Conservation (phyloP, 2,888 invertebrate species). For the Oxystoma pomonae region DNA sequence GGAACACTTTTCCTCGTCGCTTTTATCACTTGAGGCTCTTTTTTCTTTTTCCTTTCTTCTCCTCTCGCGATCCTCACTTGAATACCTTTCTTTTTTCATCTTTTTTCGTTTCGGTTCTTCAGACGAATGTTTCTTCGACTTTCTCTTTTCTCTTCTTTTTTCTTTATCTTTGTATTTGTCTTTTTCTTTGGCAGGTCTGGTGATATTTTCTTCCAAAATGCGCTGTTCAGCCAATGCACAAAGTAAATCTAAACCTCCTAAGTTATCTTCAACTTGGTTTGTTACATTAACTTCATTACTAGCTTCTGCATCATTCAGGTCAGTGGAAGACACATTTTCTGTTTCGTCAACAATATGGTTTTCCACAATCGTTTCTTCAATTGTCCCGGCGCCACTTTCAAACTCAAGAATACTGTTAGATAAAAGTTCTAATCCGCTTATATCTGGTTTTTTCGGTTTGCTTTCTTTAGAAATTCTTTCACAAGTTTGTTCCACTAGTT, state of each 20-base stretch:
- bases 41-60: constrained; percentile 32
- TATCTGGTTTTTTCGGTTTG: constrained; percentile 53
- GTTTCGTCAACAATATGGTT: constrained; percentile 23
- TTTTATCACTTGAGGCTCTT: constrained; percentile 19
- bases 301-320: background rate
- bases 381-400: constrained; percentile 50
- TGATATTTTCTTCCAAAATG: constrained; percentile 69
- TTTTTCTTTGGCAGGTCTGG: constrained; percentile 35
- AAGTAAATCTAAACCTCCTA: constrained; percentile 68
- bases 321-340: constrained; percentile 19
- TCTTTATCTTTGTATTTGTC: constrained; percentile 30
- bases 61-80: constrained; percentile 32
- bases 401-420: constrained; percentile 84
- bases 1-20: constrained; percentile 22
- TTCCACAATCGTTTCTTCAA: constrained; percentile 16
- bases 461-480: background rate
- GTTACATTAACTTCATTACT: constrained; percentile 16
- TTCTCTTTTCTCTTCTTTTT: constrained; percentile 49
- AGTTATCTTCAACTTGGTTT: constrained; percentile 41
- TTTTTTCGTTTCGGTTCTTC: constrained; percentile 47
- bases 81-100: constrained; percentile 32
- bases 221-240: constrained; percentile 83
- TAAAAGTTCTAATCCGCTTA: constrained; percentile 76
- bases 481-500: constrained; percentile 15
- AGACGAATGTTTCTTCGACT: constrained; percentile 40